These are phyloP conservation scores for Brachionus plicatilis DNA, from an alignment of 1,140 invertebrate genomes.

Conservation along the genomic window DNA sequence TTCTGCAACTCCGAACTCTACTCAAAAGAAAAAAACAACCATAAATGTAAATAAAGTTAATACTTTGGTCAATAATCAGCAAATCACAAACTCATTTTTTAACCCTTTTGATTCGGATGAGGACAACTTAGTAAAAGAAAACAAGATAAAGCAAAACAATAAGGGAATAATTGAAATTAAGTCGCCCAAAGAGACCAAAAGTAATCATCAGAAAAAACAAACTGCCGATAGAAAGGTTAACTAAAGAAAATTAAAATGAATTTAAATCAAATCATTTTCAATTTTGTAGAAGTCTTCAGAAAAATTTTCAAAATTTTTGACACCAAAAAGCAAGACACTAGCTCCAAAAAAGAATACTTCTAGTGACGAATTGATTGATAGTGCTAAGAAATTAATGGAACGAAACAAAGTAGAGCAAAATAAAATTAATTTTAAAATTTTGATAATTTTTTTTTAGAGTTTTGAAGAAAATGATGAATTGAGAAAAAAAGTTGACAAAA, in stretches of 20 bases:
- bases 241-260: not conserved
- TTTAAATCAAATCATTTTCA: not conserved
- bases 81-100: not conserved
- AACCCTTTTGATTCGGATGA: constrained; percentile 24
- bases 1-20: not conserved
- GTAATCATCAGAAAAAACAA: not conserved
- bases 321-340: not conserved
- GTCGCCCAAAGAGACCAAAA: not conserved
- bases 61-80: not conserved
- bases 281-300: not conserved
- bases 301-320: not conserved
- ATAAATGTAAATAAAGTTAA: not conserved
- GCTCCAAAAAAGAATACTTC: not conserved
- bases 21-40: not conserved
- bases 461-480: not conserved
- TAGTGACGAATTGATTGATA: constrained; percentile 11
- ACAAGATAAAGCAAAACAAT: not conserved
- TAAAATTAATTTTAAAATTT: not conserved
- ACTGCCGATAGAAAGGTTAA: not conserved
- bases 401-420: not conserved
- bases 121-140: not conserved
- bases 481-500: not conserved
- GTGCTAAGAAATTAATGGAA: not conserved
- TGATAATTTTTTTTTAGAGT: not conserved
- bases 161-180: not conserved